phyloP scores from a whole-genome alignment of 2,888 invertebrate species.

The Megaustenia siamemsis region DNA sequence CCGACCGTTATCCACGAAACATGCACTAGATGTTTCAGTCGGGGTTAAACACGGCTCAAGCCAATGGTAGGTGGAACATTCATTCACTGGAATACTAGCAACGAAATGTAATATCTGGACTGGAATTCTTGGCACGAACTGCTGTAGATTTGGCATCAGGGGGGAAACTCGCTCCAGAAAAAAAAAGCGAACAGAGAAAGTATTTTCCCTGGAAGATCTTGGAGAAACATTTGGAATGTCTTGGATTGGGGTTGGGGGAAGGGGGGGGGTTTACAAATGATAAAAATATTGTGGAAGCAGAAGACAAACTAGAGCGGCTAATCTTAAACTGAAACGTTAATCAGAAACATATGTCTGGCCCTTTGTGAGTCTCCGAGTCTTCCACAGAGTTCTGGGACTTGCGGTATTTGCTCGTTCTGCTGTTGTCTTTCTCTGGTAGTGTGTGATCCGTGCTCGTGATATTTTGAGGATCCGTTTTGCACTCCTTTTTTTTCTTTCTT shows the following conservation, averaged over 20 bases:
- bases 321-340: conserved; percentile 42
- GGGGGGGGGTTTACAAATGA: background rate
- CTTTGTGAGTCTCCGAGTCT: background rate
- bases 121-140: background rate
- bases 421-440: too few species aligned
- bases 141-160: background rate
- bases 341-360: conserved; percentile 22
- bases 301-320: background rate
- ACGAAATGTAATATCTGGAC: too few species aligned
- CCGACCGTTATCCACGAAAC: background rate
- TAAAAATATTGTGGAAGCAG: background rate
- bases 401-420: too few species aligned
- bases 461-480: too few species aligned
- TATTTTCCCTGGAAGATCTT: background rate
- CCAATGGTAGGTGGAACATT: background rate
- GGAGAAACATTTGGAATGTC: background rate
- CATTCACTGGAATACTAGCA: background rate
- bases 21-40: background rate
- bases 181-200: background rate
- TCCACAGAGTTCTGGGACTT: too few species aligned
- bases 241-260: background rate
- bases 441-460: too few species aligned
- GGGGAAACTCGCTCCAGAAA: background rate
- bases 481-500: too few species aligned
- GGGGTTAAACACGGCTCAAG: background rate